A percentile compares a stretch with the other conserved stretches of the same genome.
These are phyloP conservation scores for Buphagus erythrorhynchus DNA, from an alignment of 2,797 vertebrate species.

Conservation along the genomic window DNA sequence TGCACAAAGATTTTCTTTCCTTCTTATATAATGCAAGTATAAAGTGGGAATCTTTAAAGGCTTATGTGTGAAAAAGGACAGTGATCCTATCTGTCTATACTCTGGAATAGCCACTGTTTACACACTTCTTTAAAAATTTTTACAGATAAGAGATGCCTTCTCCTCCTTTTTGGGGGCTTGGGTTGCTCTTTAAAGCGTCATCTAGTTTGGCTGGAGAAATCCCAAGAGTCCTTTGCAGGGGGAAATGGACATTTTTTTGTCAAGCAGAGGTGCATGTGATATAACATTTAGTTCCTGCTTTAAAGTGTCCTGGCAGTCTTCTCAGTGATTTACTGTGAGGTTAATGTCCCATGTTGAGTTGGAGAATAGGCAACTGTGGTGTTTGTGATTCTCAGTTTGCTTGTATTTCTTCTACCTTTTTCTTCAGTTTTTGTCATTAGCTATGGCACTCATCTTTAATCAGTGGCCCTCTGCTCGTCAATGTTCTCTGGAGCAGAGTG, in stretches of 20 bases:
- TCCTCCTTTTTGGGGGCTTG: background rate
- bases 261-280: background rate
- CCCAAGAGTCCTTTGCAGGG: background rate
- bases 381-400: background rate
- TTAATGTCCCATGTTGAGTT: background rate
- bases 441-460: background rate
- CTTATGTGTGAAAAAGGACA: background rate
- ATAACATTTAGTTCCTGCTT: background rate
- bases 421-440: background rate
- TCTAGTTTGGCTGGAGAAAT: background rate
- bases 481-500: background rate
- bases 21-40: background rate
- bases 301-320: background rate
- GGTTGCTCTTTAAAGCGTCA: background rate
- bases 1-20: background rate
- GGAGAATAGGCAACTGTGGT: background rate
- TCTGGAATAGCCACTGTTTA: background rate
- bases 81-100: background rate
- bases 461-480: background rate
- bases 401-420: background rate
- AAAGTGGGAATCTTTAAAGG: background rate
- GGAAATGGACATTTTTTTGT: background rate
- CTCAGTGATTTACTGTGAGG: background rate
- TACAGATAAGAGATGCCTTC: background rate
- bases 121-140: background rate